phyloP scores from a whole-genome alignment of 2,888 invertebrate genomes.

The Abrostola triplasia region DNA sequence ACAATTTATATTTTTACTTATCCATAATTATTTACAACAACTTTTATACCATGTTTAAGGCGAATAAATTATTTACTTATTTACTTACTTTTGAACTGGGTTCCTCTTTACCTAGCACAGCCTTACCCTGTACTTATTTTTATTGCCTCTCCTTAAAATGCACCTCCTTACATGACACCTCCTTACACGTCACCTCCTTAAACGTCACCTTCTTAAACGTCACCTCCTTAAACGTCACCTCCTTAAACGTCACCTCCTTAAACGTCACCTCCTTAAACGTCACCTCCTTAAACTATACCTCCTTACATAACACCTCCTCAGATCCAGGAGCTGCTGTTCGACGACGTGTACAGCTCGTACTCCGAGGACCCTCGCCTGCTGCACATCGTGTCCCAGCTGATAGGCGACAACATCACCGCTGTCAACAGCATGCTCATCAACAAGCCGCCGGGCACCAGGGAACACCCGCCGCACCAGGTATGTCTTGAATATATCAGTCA shows the following conservation, averaged over 20 bases:
- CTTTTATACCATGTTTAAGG: no score
- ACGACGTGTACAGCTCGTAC: slow-evolving; percentile 91
- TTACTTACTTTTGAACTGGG: no score
- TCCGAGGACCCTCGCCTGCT: slow-evolving; percentile 89
- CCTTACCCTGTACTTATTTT: no score
- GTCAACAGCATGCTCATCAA: slow-evolving; percentile 96
- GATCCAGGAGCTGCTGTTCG: slow-evolving; percentile 92
- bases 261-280: no score
- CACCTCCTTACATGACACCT: no score
- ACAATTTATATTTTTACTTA: no score
- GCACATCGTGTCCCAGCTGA: slow-evolving; percentile 91
- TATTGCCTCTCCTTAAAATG: no score
- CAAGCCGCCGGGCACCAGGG: slow-evolving; percentile 93
- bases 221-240: no score
- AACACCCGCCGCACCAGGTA: slow-evolving; percentile 92
- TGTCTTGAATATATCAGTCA: background rate
- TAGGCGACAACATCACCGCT: slow-evolving; percentile 92
- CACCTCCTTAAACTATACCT: background rate
- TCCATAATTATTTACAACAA: no score
- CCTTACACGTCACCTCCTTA: background rate
- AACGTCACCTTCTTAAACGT: slow-evolving; percentile 44
- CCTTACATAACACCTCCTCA: slow-evolving; percentile 57
- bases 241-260: no score
- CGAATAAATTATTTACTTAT: no score
- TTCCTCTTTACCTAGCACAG: no score